phyloP scores from a whole-genome alignment of 2,113 vertebrate genomes.

The Scalopus aquaticus region DNA sequence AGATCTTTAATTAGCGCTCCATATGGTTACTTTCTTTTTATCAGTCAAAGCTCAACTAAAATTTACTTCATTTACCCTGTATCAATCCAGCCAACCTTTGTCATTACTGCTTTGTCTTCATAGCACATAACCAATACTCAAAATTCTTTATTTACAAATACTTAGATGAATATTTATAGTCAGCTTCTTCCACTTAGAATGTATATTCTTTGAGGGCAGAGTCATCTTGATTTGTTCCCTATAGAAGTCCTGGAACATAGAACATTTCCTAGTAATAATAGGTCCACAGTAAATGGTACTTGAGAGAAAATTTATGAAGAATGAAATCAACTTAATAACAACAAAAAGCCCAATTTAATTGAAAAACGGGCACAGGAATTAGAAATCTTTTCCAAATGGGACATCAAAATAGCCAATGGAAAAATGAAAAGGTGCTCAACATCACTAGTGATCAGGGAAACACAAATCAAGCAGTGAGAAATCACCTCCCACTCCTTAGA shows the following conservation, averaged over 20 bases:
- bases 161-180: neutral
- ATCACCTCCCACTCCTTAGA: neutral
- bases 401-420: neutral
- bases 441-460: neutral
- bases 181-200: neutral
- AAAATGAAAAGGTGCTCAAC: neutral
- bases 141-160: neutral
- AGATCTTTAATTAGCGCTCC: neutral
- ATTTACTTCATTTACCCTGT: neutral
- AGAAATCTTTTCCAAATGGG: neutral
- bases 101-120: neutral
- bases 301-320: neutral
- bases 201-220: neutral
- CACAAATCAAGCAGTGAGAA: neutral
- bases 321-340: neutral
- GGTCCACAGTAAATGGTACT: neutral
- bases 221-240: neutral
- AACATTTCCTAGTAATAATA: neutral
- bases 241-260: neutral
- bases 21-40: neutral
- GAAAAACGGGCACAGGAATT: neutral
- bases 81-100: neutral
- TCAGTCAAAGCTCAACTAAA: neutral
- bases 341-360: neutral
- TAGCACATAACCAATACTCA: neutral